These are phyloP conservation scores for Drepana arcuata DNA, from an alignment of 1,140 invertebrate genomes.

Conservation along the genomic window DNA sequence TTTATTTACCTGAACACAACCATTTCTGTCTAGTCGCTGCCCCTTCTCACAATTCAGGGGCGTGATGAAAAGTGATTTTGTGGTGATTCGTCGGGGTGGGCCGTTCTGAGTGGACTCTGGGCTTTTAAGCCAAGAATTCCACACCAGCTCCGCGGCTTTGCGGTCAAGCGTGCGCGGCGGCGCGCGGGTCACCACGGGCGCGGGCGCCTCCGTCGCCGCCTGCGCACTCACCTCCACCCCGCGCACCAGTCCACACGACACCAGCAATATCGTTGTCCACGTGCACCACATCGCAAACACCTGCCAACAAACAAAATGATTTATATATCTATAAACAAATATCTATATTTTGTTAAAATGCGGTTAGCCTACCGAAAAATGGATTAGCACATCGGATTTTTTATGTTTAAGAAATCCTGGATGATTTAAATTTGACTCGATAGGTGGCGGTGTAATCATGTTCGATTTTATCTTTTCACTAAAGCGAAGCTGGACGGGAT, in stretches of 20 bases:
- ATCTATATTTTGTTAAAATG: no score
- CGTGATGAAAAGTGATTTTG: constrained; percentile 59
- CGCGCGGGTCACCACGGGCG: constrained; percentile 36
- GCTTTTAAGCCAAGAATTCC: constrained; percentile 54
- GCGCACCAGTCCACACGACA: constrained; percentile 53
- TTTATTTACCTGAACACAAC: constrained; percentile 47
- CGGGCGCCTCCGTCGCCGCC: constrained; percentile 10
- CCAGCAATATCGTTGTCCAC: constrained; percentile 57
- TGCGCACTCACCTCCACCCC: constrained; percentile 26
- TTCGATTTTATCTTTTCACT: no score
- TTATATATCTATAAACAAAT: no score
- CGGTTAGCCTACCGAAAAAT: no score
- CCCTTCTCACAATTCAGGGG: constrained; percentile 55
- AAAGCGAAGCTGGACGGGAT: no score
- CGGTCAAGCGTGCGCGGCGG: constrained; percentile 53
- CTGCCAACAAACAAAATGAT: constrained; percentile 28
- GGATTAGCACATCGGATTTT: no score
- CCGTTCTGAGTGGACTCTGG: constrained; percentile 53
- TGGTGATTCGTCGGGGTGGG: constrained; percentile 53
- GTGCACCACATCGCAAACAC: constrained; percentile 64
- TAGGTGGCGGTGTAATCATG: no score
- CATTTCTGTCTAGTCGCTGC: constrained; percentile 50
- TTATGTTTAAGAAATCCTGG: no score
- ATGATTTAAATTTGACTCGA: no score
- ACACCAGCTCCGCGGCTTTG: constrained; percentile 49